Evolutionary conservation across 2,113 vertebrate genomes (phyloP), one percentile per base, ranked within the genome.

Genomic region (Stegastes partitus): DNA sequence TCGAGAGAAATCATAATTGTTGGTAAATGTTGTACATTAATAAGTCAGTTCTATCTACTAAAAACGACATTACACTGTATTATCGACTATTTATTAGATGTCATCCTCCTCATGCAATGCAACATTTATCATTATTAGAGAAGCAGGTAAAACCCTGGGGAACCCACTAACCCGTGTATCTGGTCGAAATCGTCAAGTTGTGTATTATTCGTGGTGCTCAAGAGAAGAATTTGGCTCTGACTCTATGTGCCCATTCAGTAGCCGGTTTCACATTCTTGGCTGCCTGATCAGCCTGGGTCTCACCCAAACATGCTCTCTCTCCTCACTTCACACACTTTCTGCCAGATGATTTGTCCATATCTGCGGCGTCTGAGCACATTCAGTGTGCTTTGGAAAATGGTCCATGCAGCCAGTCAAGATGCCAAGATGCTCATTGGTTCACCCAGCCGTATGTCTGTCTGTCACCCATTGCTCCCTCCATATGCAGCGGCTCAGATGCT

Each of bases 381-480:
- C 81, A 63, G 55, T 54, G 66, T 51, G 81, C 82, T 76, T 81
- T 85, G 67, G 74, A 84, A 87, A 85, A 84, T 25, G 75, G 37
- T 55, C 56, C 50, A 23, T 42, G 75, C 82, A 64, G 77, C 70
- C 79, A 81, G 76, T 79, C 66, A 26, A 57, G 77, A 88, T 90
- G 91, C 85, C 89, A 92, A 73, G 67, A 64, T 84, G 76, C 49
- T 81, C 79, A 66, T 68, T 70, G 81, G 82, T 89, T 90, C 81
- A 73, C 68, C 51, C 84, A 78, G 81, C 87, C 91, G 74, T 92
- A 92, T 94, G 93, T 91, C 86, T 83, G 84, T 86, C 89, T 91
- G 87, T 90, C 89, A 89, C 91, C 90, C 86, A 81, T 66, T 81
- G 91, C 82, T 87, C 73, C 73, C 83, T 82, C 89, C 90, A 85